These are phyloP conservation scores for Pararge aegeria DNA, from an alignment of 1,140 invertebrate species.

Conservation along the genomic window DNA sequence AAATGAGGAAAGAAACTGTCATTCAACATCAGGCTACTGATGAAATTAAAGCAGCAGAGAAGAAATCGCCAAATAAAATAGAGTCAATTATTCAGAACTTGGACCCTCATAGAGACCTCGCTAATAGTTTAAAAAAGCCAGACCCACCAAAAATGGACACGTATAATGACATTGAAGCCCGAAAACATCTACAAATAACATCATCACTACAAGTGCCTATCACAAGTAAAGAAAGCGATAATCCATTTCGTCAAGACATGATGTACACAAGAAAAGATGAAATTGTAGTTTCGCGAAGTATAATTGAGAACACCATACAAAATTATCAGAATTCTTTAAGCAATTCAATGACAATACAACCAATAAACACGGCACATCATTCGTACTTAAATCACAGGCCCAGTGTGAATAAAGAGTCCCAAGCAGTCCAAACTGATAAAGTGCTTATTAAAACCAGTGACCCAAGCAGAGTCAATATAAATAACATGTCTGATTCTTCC, in stretches of 20 bases:
- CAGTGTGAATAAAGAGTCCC: slow-evolving; percentile 62
- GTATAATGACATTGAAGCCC: slow-evolving; percentile 47
- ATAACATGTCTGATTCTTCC: slow-evolving; percentile 43
- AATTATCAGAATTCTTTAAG: slow-evolving; percentile 55
- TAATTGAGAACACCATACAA: slow-evolving; percentile 55
- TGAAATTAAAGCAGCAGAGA: slow-evolving; percentile 52
- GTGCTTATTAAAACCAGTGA: slow-evolving; percentile 55
- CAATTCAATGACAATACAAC: slow-evolving; percentile 70
- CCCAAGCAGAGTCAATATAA: slow-evolving; percentile 42
- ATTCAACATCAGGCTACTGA: slow-evolving; percentile 68
- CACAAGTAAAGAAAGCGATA: slow-evolving; percentile 57
- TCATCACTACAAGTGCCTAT: slow-evolving; percentile 37
- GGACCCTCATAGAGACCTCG: slow-evolving; percentile 54
- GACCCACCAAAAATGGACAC: slow-evolving; percentile 59
- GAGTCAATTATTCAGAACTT: slow-evolving; percentile 65
- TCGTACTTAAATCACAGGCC: slow-evolving; percentile 60
- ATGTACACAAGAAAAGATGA: slow-evolving; percentile 62
- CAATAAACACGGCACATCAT: slow-evolving; percentile 57
- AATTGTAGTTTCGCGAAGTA: slow-evolving; percentile 56
- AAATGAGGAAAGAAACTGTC: slow-evolving; percentile 70
- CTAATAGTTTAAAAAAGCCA: slow-evolving; percentile 41
- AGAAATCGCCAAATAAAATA: slow-evolving; percentile 67
- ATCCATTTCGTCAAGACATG: slow-evolving; percentile 56
- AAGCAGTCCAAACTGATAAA: slow-evolving; percentile 70
- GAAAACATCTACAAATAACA: slow-evolving; percentile 30